phyloP scores from a whole-genome alignment of 2,797 vertebrate species.

The Myripristis murdjan region DNA sequence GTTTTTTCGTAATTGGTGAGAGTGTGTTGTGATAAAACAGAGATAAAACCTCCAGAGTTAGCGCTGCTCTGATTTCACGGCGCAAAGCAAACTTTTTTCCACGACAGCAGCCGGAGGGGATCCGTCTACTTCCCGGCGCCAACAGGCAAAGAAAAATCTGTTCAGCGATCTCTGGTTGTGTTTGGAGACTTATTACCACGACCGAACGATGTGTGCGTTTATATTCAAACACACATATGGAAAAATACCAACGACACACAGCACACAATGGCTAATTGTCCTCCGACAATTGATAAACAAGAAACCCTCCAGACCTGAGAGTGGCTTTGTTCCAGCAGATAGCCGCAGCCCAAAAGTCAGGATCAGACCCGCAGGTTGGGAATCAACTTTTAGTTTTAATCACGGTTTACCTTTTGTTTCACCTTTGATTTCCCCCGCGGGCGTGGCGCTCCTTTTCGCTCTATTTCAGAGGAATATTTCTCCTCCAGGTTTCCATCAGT shows the following conservation, averaged over 20 bases:
- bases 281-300: constrained; percentile 1
- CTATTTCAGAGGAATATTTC: constrained; percentile 16
- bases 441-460: background rate
- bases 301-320: background rate
- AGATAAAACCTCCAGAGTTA: background rate
- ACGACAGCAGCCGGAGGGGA: constrained; percentile 51
- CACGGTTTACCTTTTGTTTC: constrained; percentile 40
- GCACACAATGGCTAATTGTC: background rate
- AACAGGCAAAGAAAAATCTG: constrained; percentile 42
- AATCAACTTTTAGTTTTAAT: constrained; percentile 44
- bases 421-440: background rate
- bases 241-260: background rate
- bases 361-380: constrained; percentile 27
- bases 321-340: constrained; percentile 23
- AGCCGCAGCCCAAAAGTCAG: constrained; percentile 58
- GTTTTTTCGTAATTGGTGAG: too few species aligned
- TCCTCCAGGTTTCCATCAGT: background rate
- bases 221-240: background rate
- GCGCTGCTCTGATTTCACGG: background rate
- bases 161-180: background rate
- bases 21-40: too few species aligned
- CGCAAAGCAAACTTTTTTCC: constrained; percentile 53
- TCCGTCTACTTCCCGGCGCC: constrained; percentile 60
- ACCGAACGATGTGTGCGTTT: too few species aligned
- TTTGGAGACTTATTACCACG: fast-evolving